These are phyloP conservation scores for Kryptolebias marmoratus DNA, from an alignment of 2,113 vertebrate genomes.

Conservation along the genomic window DNA sequence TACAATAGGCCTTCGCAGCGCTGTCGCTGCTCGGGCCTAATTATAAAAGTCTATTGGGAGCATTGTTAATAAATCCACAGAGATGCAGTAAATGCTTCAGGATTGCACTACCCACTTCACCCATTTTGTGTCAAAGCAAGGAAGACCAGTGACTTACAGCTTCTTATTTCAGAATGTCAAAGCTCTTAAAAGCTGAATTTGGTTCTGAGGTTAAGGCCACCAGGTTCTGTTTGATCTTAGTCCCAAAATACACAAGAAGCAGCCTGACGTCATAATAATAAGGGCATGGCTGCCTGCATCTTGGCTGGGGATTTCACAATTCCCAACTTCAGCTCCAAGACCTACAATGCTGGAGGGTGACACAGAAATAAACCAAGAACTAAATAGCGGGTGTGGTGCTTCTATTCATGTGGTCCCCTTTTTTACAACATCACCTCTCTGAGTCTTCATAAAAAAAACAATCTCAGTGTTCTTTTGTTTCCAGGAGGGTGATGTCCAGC, in stretches of 20 bases:
- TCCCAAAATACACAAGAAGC: constrained; percentile 44
- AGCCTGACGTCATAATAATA: constrained; percentile 30
- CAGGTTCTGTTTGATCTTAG: constrained; percentile 36
- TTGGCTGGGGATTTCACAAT: constrained; percentile 49
- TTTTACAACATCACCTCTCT: constrained; percentile 20
- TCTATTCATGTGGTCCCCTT: constrained; percentile 54
- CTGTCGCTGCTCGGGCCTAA: not conserved
- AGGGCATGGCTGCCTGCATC: constrained; percentile 44
- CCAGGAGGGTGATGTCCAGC: constrained; percentile 1
- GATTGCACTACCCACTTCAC: not conserved
- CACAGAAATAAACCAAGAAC: constrained; percentile 40
- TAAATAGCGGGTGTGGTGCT: constrained; percentile 52
- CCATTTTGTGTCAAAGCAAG: constrained; percentile 21
- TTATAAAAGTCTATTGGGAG: constrained; percentile 28
- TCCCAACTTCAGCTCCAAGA: constrained; percentile 31
- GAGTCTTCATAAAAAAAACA: constrained; percentile 24
- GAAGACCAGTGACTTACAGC: constrained; percentile 50
- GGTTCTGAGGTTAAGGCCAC: constrained; percentile 50
- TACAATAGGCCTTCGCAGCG: too few relatives aligned
- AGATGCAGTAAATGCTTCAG: constrained; percentile 8
- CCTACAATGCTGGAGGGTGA: constrained; percentile 34
- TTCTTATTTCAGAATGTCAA: constrained; percentile 42
- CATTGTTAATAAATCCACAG: not conserved
- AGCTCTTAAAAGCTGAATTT: constrained; percentile 39
- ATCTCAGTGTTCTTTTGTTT: not conserved